Conservation (phyloP, 2,888 invertebrate species). For the Eurytoma californica region DNA sequence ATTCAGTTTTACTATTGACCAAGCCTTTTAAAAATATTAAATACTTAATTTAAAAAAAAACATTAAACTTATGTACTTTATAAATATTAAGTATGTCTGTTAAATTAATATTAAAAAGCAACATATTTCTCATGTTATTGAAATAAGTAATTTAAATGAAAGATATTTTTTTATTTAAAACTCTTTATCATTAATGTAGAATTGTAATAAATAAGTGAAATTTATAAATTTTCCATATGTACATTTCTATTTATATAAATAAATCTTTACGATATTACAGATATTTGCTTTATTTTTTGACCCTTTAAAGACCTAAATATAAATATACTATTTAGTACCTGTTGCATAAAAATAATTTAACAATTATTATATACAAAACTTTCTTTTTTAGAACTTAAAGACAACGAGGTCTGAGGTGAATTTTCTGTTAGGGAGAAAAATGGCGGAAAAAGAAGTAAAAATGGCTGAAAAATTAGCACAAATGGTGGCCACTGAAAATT, state of each 20-base stretch:
- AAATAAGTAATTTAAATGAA: not conserved
- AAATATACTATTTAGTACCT: not conserved
- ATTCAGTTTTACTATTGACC: no score
- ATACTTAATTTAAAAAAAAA: not conserved
- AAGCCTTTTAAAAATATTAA: no score
- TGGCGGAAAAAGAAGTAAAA: slow-evolving; percentile 48
- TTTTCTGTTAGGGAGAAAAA: slow-evolving; percentile 48
- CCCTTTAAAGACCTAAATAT: not conserved
- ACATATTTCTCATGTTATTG: no score
- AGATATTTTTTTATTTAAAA: not conserved
- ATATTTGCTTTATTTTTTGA: slow-evolving; percentile 10
- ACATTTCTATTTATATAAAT: slow-evolving; percentile 33
- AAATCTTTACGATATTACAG: slow-evolving; percentile 15
- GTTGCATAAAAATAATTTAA: not conserved
- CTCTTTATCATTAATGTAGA: not conserved
- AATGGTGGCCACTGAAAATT: slow-evolving; percentile 77
- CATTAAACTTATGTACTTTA: not conserved
- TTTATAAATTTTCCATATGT: slow-evolving; percentile 22
- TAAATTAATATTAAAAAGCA: no score
- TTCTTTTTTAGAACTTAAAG: slow-evolving; percentile 69
- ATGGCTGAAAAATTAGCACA: slow-evolving; percentile 68
- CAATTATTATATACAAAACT: slow-evolving; percentile 23
- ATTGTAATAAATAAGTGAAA: not conserved
- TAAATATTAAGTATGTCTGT: no score
- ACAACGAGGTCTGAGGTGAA: slow-evolving; percentile 66